Percentiles rank a stretch among this genome's conserved stretches.
These are phyloP conservation scores for Gallinago solitaria DNA, from an alignment of 2,797 vertebrate genomes.

Conservation along the genomic window DNA sequence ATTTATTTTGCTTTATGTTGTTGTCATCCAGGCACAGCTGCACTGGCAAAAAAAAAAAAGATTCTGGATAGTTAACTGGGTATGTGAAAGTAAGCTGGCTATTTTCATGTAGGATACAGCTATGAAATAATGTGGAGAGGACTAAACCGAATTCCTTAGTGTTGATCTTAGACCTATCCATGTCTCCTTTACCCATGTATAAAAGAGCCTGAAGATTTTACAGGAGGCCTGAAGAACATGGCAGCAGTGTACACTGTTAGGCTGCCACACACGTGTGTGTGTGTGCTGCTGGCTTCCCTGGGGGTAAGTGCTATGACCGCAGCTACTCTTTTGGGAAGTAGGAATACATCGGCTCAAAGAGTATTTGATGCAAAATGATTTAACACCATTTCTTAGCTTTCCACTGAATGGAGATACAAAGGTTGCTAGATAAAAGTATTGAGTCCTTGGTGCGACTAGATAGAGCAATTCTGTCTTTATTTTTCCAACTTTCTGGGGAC, in stretches of 20 bases:
- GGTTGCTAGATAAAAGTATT: not conserved
- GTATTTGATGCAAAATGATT: not conserved
- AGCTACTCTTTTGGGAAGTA: not conserved
- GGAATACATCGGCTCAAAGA: not conserved
- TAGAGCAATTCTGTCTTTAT: not conserved
- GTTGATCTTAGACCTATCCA: not conserved
- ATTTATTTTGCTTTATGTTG: not conserved
- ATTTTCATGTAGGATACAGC: not conserved
- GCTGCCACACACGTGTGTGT: rapidly evolving
- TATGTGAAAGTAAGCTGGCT: not conserved
- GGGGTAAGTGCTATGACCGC: not conserved
- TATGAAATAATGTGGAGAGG: not conserved
- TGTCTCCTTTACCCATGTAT: not conserved
- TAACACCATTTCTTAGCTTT: not conserved
- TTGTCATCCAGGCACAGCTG: not conserved
- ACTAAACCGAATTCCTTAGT: not conserved
- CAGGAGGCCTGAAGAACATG: rapidly evolving
- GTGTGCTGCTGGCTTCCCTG: not conserved
- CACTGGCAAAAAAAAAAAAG: not conserved
- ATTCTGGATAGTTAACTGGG: not conserved
- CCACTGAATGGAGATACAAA: not conserved
- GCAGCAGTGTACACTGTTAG: not conserved
- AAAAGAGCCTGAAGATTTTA: not conserved
- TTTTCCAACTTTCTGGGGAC: not conserved
- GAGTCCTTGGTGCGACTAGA: not conserved